Conservation (phyloP, 2,888 invertebrate genomes). For the Tipula confusa region DNA sequence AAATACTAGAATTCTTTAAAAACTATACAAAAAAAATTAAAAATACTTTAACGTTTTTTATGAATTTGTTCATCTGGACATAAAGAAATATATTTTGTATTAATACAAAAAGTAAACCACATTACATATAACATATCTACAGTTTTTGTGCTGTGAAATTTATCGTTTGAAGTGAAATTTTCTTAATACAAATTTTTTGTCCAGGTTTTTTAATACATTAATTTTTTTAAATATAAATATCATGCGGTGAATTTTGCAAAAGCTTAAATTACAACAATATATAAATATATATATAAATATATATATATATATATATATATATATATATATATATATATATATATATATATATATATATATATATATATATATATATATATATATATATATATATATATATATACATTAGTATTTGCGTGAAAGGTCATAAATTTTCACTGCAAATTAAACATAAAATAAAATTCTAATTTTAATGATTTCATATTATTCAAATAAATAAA, state of each 20-base stretch:
- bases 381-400: neutral
- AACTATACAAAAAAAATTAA: neutral
- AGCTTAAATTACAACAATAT: neutral
- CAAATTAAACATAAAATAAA: slow-evolving; percentile 9
- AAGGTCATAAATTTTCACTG: slow-evolving; percentile 12
- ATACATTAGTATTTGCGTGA: neutral
- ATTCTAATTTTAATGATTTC: slow-evolving; percentile 3
- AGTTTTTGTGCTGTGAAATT: no score
- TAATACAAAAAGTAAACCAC: no score
- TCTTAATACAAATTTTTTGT: no score
- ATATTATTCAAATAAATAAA: neutral
- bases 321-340: neutral
- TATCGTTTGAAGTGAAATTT: no score
- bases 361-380: neutral
- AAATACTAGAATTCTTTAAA: neutral
- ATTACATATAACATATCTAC: no score
- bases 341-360: neutral
- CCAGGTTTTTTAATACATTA: no score
- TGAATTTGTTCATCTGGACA: neutral
- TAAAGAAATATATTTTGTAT: neutral
- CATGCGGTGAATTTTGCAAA: neutral
- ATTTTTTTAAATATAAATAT: neutral
- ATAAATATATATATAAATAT: neutral
- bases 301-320: neutral
- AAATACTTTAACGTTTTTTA: neutral